Base-by-base conservation (phyloP, 1,140 invertebrate genomes). In the Drosophila lowei region DNA sequence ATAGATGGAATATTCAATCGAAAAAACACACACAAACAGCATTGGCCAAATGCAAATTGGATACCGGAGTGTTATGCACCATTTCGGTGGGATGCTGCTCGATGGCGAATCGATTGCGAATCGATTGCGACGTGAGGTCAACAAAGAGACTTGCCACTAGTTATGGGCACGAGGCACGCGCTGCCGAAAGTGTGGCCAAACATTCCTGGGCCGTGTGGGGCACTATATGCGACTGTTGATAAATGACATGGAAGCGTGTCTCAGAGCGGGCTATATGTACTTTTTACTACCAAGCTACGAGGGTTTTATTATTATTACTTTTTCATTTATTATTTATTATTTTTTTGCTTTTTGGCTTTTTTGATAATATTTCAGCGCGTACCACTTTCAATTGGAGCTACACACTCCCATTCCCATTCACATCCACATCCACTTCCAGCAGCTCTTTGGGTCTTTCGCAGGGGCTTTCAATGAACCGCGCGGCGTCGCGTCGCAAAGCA, bases 401-500 rank as follows among this genome's bases (percentile, higher is more conserved):
- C 23, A 25, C 23, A 30, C 8, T 53, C 53, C 53, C 16, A 38
- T 38, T 34, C 28, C 7, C 30, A 34, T 11, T 13, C 34, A 38
- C 34, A 38, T 2, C 1, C 8, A 28, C 38, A 53, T 42, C 21
- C n/a, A 28, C 34, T 16, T 7, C 38, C 42, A 63, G 34, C 30
- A 18, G 47, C 41, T 50, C 15, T 30, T 50, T 44, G 18, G 16
- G 25, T 21, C 25, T 25, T 25, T 25, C 23, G 23, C 4, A 28
- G 41, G 8, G 18, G 1, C 18, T 18, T 18, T 18, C 18, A 2
- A 48, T 38, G 62, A 73, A 80, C 81, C 78, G 83, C 71, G 56
- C 74, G 52, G 52, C 56, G 65, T 47, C 62, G 62, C 75, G 65
- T 78, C 83, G 52, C 66, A 63, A 74, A 65, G 74, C 68, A 34